A percentile compares a stretch with the other conserved stretches of the same genome.
Conservation (phyloP, 2,888 invertebrate species). For the Hybos culiciformis region DNA sequence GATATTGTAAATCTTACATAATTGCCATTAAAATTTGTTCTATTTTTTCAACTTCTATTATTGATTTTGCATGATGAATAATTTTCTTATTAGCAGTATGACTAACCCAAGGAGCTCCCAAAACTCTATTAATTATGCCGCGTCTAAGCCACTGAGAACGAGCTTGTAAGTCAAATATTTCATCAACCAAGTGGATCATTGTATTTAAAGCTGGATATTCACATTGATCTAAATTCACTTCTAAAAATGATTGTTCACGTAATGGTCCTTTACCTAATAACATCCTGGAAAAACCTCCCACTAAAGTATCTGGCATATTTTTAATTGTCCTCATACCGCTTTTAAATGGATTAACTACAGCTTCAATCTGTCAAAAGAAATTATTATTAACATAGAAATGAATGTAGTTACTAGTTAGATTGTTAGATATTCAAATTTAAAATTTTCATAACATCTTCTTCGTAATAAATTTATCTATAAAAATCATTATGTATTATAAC, state of each 20-base stretch:
- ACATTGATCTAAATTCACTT: constrained; percentile 16
- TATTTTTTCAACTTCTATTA: constrained; percentile 66
- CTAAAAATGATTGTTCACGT: constrained; percentile 16
- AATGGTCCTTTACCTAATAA: constrained; percentile 40
- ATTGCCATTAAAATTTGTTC: constrained; percentile 38
- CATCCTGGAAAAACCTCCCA: constrained; percentile 47
- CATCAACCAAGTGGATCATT: constrained; percentile 65
- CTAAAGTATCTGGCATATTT: constrained; percentile 61
- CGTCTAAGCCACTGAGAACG: constrained; percentile 70
- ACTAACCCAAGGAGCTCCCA: constrained; percentile 40
- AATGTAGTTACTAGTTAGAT: too few relatives aligned
- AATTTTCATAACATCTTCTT: too few relatives aligned
- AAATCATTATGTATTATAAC: too few relatives aligned
- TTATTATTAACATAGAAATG: too few relatives aligned
- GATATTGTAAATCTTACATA: constrained; percentile 11
- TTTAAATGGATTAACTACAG: constrained; percentile 46
- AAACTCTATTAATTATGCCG: constrained; percentile 55
- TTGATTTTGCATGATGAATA: constrained; percentile 60
- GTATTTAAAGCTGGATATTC: constrained; percentile 72
- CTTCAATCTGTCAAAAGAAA: constrained; percentile 34
- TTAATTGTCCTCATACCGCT: constrained; percentile 61
- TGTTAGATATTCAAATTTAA: too few relatives aligned
- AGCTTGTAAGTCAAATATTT: constrained; percentile 70
- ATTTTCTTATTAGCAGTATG: constrained; percentile 72
- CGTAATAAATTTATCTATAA: too few relatives aligned